Base-by-base conservation (phyloP, 2,888 invertebrate species). In the Leptopilina syphax region DNA sequence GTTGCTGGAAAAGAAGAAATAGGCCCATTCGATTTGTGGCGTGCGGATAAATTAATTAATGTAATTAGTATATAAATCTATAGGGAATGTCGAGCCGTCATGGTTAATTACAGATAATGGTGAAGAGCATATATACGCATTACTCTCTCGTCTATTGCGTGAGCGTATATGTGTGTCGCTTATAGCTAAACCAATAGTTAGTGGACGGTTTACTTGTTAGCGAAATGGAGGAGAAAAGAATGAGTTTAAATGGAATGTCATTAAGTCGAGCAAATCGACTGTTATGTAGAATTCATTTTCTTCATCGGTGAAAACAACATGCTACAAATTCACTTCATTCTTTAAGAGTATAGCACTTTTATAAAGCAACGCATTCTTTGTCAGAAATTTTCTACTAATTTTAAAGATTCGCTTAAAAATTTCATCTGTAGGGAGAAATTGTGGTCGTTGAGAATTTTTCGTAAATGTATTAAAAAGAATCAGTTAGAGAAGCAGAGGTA, bases 51-150 rank as follows among this genome's bases (percentile, higher is more conserved):
- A 73, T 73, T 73, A 73, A 83, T 82, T 83, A 83, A 63, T 66
- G 82, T 79, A 82, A 82, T 83, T 82, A 82, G 82, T 34, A 76
- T 27, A 73, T 73, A 57, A 57, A 73, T 73, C 34, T 57, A 34
- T 27, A 54, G 34, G 66, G 79, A 80, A 78, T 76, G 80, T 54
- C 44, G 47, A 65, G 47, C 77, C 77, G 84, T 83, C 84, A 73
- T 67, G 81, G 76, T 83, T 82, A 80, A 81, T 81, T 80, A 60
- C 67, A 67, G 67, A 18, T 67, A 44, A 41, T 67, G 47, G 67
- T 67, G n/a, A 67, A 67, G 67, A 67, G n/a, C 44, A 44, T n/a
- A 34, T 34, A 41, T 66, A 41, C 66, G 66, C 66, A 66, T 66
- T 66, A 66, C 66, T 66, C 47, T 27, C 13, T 44, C 67, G 7